Evolutionary conservation across 2,797 vertebrate species (phyloP).

Genomic region (Amblyraja radiata): DNA sequence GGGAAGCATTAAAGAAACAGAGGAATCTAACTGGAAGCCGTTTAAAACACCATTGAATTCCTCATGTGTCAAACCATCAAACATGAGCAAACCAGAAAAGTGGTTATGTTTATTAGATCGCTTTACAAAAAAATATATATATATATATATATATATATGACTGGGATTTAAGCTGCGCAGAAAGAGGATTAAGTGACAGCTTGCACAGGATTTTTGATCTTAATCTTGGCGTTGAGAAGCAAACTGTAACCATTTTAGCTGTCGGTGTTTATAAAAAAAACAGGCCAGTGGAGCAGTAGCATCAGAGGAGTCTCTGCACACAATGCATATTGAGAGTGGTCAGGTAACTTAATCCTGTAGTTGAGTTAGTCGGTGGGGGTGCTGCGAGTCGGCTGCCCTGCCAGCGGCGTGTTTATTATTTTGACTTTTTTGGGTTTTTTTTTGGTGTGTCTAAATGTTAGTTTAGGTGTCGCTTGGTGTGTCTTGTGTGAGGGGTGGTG

Average conservation of each 20-base stretch:
- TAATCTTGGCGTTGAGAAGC: constrained; percentile 7
- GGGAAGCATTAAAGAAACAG: not conserved
- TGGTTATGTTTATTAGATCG: not conserved
- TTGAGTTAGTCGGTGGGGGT: too few relatives aligned
- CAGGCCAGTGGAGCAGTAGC: not conserved
- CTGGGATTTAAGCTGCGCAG: not conserved
- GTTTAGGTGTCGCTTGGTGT: too few relatives aligned
- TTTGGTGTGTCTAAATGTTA: too few relatives aligned
- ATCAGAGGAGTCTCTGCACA: not conserved
- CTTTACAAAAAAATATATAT: not conserved
- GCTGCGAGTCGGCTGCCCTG: too few relatives aligned
- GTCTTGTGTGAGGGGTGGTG: too few relatives aligned
- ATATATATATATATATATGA: not conserved
- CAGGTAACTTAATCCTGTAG: not conserved
- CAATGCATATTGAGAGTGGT: not conserved
- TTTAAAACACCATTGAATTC: not conserved
- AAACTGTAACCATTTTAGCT: constrained; percentile 7
- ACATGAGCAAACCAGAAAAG: not conserved
- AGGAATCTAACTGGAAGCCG: not conserved
- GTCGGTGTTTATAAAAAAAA: constrained; percentile 1
- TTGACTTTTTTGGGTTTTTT: too few relatives aligned
- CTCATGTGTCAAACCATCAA: not conserved
- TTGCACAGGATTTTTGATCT: not conserved
- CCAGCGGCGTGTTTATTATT: too few relatives aligned
- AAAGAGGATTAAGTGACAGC: constrained; percentile 12